Base-by-base conservation (phyloP, 2,797 vertebrate species). In the Synaphobranchus kaupii region DNA sequence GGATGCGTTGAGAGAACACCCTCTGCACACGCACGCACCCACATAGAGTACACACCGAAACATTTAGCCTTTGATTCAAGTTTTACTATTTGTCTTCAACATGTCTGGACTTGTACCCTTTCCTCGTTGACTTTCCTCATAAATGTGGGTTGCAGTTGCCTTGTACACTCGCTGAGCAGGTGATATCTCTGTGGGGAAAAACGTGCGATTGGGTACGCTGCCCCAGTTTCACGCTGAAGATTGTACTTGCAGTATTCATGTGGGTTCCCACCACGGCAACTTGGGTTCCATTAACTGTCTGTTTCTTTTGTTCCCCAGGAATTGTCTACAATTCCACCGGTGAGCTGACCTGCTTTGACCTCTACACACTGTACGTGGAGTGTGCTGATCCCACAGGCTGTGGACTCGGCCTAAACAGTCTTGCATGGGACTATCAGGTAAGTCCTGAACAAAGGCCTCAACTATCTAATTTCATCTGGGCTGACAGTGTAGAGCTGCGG, bases 381-480 rank as follows among this genome's bases (percentile, higher is more conserved):
- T 99, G 98, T 73, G 96, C 98, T 0, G 98, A 99, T 91, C 98
- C 98, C 54, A 99, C 98, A 0, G 98, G 98, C 88, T 99, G 98
- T 0, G 98, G 98, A 73, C 90, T 88, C 0, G 98, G 98, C 54
- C 85, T 90, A 0, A 4, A 97, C 0, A 97, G 98, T 0, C 63
- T 95, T 88, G 98, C 98, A n/a, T 99, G 98, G 98, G 98, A 99
- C 94, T 99, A 98, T 89, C 98, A 99, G 97, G 98, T 98, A 90
- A 34, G 82, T 25, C n/a, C 4, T 47, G 6, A n/a, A 39, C 44
- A 22, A 22, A 31, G 34, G n/a, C 28, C 31, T n/a, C 17, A 10
- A 34, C 54, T 60, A 82, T 15, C 20, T 52, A 0, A 17, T 34
- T 22, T 50, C 5, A 13, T 28, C 12, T 71, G 68, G 3, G 31